Conservation (phyloP, 92 coral and sea anemone species). For the Heteractis magnifica region DNA sequence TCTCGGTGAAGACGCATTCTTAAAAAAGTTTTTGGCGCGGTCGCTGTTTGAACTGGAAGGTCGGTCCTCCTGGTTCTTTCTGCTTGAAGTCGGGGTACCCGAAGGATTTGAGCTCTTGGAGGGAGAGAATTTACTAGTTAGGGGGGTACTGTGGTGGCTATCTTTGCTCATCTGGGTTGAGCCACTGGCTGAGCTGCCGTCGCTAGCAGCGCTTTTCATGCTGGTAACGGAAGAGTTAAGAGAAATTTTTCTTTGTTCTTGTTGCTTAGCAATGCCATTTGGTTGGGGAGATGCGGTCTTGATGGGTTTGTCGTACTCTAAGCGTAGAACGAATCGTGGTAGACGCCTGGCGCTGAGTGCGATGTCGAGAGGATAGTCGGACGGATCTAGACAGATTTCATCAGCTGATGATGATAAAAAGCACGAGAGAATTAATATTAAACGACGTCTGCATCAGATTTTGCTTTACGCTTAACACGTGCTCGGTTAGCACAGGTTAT, state of each 20-base stretch:
- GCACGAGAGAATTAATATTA: neutral
- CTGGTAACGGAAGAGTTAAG: slow-evolving; percentile 55
- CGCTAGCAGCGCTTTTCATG: slow-evolving; percentile 52
- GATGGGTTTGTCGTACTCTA: slow-evolving; percentile 56
- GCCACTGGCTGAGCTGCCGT: slow-evolving; percentile 50
- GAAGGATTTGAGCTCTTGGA: slow-evolving; percentile 30
- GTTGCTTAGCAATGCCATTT: slow-evolving; percentile 50
- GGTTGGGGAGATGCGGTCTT: slow-evolving; percentile 18
- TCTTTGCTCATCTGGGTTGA: slow-evolving; percentile 42
- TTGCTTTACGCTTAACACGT: neutral
- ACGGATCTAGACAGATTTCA: slow-evolving; percentile 92
- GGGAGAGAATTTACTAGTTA: slow-evolving; percentile 25
- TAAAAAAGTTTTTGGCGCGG: slow-evolving; percentile 54
- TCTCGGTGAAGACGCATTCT: slow-evolving; percentile 54
- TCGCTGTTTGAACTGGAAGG: slow-evolving; percentile 59
- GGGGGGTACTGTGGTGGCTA: slow-evolving; percentile 18
- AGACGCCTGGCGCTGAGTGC: slow-evolving; percentile 90
- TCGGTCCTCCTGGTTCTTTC: slow-evolving; percentile 38
- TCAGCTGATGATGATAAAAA: slow-evolving; percentile 48
- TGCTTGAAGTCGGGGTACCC: slow-evolving; percentile 39
- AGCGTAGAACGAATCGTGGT: slow-evolving; percentile 85
- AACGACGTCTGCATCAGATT: no score
- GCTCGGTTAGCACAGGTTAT: neutral
- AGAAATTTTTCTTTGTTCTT: slow-evolving; percentile 20
- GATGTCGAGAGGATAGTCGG: slow-evolving; percentile 91